Base-by-base conservation (phyloP, 2,888 invertebrate genomes). In the Onthophagus sagittarius region DNA sequence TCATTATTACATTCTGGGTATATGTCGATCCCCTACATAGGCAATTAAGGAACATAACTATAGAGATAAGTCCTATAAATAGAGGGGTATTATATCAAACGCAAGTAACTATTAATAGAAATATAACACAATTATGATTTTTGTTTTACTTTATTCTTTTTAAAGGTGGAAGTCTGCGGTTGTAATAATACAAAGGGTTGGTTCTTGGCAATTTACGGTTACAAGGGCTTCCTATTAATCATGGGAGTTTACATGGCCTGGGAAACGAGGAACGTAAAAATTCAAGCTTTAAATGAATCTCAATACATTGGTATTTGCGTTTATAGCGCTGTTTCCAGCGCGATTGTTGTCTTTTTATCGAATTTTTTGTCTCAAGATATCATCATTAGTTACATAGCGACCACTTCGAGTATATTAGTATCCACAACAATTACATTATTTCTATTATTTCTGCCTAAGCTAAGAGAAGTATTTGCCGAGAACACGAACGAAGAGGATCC, bases 221-320 rank as follows among this genome's bases (percentile, higher is more conserved):
- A 97, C 88, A 97, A 97, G 85, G 95, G 95, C 0, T 88, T 97
- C 0, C 88, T 97, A 14, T 88, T 97, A 13, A 89, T 96, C 33
- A 95, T 96, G 75, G 97, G 96, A 0, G 93, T 96, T 2, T 97
- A 96, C 86, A 96, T 97, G 96, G 97, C 97, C 0, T 97, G 97
- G 97, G 96, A 96, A 86, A 97, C 97, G 7, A 90, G 95, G 71
- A 92, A 94, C 84, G 95, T 97, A 23, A 96, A 96, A 86, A 95
- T 97, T 79, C 93, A 95, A 11, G 95, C 94, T 0, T 86, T 97
- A 31, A 97, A 97, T 86, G 97, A 97, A 86, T 96, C 96, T 4
- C 94, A 96, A 83, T 96, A 96, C 85, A 97, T 97, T 78, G 97
- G 95, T 9, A 93, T 97, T 84, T 96, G 95, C 79, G 96, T 97